Conservation (phyloP, 92 coral and sea anemone genomes). For the Phenganax marumi region DNA sequence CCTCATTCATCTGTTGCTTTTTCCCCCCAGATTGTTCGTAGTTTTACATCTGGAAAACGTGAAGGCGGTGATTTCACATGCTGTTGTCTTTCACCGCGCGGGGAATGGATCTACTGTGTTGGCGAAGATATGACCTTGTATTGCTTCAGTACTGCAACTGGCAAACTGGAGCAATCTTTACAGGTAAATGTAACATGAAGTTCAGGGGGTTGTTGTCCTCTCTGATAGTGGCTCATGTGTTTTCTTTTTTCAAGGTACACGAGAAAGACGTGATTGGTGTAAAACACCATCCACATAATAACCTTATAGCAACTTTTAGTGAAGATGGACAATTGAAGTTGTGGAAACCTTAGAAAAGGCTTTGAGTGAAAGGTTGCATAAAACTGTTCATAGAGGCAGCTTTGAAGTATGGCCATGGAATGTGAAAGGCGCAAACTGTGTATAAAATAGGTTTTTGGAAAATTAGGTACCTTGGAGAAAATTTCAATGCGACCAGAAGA, state of each 20-base stretch:
- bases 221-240: neutral
- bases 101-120: conserved; percentile 98
- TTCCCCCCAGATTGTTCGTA: conserved; percentile 79
- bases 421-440: too few species aligned
- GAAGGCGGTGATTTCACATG: conserved; percentile 94
- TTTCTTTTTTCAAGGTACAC: conserved; percentile 66
- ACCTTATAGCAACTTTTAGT: conserved; percentile 85
- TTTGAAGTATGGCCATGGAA: neutral
- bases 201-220: neutral
- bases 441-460: too few species aligned
- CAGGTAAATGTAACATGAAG: conserved; percentile 56
- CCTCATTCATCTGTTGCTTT: neutral
- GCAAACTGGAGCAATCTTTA: conserved; percentile 92
- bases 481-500: too few species aligned
- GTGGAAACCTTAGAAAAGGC: conserved; percentile 76
- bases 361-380: neutral
- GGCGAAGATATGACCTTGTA: conserved; percentile 99
- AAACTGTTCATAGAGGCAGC: neutral
- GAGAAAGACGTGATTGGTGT: conserved; percentile 99
- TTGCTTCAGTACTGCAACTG: conserved; percentile 92
- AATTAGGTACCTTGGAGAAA: too few species aligned
- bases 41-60: conserved; percentile 97
- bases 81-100: conserved; percentile 87
- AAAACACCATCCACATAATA: conserved; percentile 95
- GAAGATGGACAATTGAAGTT: conserved; percentile 96